Conservation (phyloP, 2,888 invertebrate species). For the Tigriopus californicus region DNA sequence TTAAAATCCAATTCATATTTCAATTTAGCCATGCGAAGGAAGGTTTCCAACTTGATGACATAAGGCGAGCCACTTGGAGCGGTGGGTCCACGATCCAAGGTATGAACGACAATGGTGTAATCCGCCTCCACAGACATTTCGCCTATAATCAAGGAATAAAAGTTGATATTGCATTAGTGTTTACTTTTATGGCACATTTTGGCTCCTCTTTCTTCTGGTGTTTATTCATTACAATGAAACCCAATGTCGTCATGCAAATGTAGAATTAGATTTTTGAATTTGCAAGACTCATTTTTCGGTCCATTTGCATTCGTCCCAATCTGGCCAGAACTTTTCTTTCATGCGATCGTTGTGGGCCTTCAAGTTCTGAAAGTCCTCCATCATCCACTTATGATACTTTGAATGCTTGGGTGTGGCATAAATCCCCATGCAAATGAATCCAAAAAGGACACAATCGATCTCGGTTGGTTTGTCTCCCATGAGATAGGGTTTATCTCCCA, state of each 20-base stretch:
- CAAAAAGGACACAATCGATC: not conserved
- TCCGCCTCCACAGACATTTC: not conserved
- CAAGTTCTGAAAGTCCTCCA: too few relatives aligned
- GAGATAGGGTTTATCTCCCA: not conserved
- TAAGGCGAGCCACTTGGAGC: slow-evolving; percentile 10
- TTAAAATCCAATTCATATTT: slow-evolving; percentile 6
- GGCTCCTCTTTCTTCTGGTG: too few relatives aligned
- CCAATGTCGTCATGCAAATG: too few relatives aligned
- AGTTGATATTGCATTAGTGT: too few relatives aligned
- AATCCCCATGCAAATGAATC: not conserved
- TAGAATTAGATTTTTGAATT: too few relatives aligned
- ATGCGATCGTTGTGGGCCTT: too few relatives aligned
- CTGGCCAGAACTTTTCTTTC: too few relatives aligned
- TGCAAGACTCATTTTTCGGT: too few relatives aligned
- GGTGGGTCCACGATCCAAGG: not conserved
- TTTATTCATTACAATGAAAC: too few relatives aligned
- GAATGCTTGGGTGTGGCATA: not conserved
- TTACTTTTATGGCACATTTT: too few relatives aligned
- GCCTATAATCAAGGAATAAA: too few relatives aligned
- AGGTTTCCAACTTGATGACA: slow-evolving; percentile 12
- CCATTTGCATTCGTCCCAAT: too few relatives aligned
- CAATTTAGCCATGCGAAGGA: slow-evolving; percentile 2
- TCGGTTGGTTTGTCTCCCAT: not conserved
- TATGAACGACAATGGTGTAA: slow-evolving; percentile 7
- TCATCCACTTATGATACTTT: not conserved